Base-by-base conservation (phyloP, 2,888 invertebrate genomes). In the Nomada lathburiana region DNA sequence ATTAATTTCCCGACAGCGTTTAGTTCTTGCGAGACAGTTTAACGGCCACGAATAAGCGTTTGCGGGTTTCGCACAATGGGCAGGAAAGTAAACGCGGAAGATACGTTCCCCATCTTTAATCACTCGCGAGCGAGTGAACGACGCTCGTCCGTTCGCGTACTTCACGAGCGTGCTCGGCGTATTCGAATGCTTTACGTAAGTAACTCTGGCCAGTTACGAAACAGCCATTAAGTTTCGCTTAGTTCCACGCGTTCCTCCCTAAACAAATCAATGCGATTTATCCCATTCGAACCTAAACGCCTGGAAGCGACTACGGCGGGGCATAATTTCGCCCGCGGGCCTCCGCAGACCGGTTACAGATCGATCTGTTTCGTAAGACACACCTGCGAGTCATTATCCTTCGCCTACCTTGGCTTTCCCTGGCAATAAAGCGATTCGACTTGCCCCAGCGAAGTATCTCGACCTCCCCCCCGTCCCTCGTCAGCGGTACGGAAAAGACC, bases 311-410 rank as follows among this genome's bases (percentile, higher is more conserved):
- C 67, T 9, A 53, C 50, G 63, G 62, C 60, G 55, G 52, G 20
- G 60, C 64, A 62, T 75, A 74, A 84, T 77, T 80, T 72, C 72
- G 76, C 63, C 52, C 26, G 63, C 23, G 55, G 60, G 23, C 42
- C 26, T 7, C 64, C 59, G 60, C 70, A 20, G 59, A 74, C 77
- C 69, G 76, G 76, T 78, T 82, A 77, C 68, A 65, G 78, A 80
- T 83, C 80, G 29, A 50, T 62, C 73, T 42, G 83, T 87, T 87
- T 87, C 87, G 85, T 83, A 87, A 85, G 85, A 75, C 82, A 83
- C 87, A 87, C 82, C 85, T 85, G 87, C 87, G 83, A 80, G 82
- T 80, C 76, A 87, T 87, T 87, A 85, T 87, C 83, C 70, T 57
- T 83, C 71, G 76, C 64, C 82, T 86, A 83, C 85, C 82, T 83